Evolutionary conservation across 2,797 vertebrate genomes (phyloP), one percentile per base, ranked within the genome.

Genomic region (Champsocephalus gunnari): DNA sequence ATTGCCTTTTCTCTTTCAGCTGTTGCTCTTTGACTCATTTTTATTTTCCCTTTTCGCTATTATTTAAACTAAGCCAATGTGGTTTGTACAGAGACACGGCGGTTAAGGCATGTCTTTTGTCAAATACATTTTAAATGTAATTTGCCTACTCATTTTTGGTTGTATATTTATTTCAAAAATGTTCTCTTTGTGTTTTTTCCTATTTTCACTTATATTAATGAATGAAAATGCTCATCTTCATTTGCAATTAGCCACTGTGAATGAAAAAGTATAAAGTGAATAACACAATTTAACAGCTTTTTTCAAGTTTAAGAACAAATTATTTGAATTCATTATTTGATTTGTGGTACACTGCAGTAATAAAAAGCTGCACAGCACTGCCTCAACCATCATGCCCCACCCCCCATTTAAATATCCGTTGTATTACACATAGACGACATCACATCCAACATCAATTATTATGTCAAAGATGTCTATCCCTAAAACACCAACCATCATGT

Each of bases 21-120:
- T 76, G 19, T 17, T 80, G 44, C 68, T 76, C 48, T 58, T 55
- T 61, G 60, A 60, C 17, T 54, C n/a, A 44, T 63, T 65, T 11
- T 66, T 24, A 38, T 59, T 62, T 58, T 67, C 12, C 14, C 8
- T 51, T 67, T 60, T 17, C 2, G 48, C 4, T 51, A 7, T 53
- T 47, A 43, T 16, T 54, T 24, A 43, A 75, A n/a, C n/a, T n/a
- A n/a, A 66, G 55, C 14, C 47, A 38, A 54, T 55, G 19, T 61
- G 17, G 12, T 63, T 75, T 8, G 16, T 32, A 41, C 10, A 24
- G 3, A 54, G 44, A 50, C 3, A 5, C 34, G 5, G 7, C 5
- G 34, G 6, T 34, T 34, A 34, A 12, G 12, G n/a, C 13, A 58
- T 63, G 38, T 74, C 12, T 63, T 69, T 60, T 32, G 32, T 32